Evolutionary conservation across 2,888 invertebrate species (phyloP).

Genomic region (Lochmaea crataegi): DNA sequence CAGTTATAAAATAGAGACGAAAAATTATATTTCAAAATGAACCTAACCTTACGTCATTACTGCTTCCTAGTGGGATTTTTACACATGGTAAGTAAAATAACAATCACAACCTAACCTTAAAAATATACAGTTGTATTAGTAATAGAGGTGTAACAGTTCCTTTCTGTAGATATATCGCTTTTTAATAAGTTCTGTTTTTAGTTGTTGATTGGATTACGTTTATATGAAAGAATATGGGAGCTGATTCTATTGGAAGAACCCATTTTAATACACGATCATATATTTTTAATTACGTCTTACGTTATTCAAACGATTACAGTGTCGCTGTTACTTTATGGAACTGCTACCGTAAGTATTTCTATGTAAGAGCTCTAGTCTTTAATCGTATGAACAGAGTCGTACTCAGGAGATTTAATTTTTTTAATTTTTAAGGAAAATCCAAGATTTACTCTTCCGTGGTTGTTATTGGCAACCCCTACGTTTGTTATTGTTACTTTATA

Average conservation of each 20-base stretch:
- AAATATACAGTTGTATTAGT: not conserved
- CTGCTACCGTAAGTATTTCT: slow-evolving; percentile 32
- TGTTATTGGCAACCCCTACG: slow-evolving; percentile 27
- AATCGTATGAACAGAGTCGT: not conserved
- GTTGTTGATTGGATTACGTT: slow-evolving; percentile 27
- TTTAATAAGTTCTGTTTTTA: slow-evolving; percentile 23
- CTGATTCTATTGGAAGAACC: slow-evolving; percentile 38
- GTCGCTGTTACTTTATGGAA: slow-evolving; percentile 31
- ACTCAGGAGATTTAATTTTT: not conserved
- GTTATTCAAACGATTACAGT: slow-evolving; percentile 23
- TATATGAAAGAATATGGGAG: slow-evolving; percentile 40
- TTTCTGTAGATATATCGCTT: not conserved
- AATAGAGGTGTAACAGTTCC: not conserved
- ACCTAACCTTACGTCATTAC: not conserved
- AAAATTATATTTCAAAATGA: not conserved
- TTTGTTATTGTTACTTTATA: slow-evolving; percentile 30
- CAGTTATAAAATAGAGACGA: not conserved
- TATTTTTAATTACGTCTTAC: slow-evolving; percentile 28
- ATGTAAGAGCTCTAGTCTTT: not conserved
- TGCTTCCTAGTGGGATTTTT: slow-evolving; percentile 10
- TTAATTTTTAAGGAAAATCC: slow-evolving; percentile 27
- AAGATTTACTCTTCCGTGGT: slow-evolving; percentile 36
- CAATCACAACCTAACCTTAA: slow-evolving; percentile 2
- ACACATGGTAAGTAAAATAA: slow-evolving; percentile 15
- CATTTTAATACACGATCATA: slow-evolving; percentile 26